A percentile compares a stretch with the other conserved stretches of the same genome.
Evolutionary conservation across 2,113 vertebrate species (phyloP).

Genomic region (Cavia aperea): DNA sequence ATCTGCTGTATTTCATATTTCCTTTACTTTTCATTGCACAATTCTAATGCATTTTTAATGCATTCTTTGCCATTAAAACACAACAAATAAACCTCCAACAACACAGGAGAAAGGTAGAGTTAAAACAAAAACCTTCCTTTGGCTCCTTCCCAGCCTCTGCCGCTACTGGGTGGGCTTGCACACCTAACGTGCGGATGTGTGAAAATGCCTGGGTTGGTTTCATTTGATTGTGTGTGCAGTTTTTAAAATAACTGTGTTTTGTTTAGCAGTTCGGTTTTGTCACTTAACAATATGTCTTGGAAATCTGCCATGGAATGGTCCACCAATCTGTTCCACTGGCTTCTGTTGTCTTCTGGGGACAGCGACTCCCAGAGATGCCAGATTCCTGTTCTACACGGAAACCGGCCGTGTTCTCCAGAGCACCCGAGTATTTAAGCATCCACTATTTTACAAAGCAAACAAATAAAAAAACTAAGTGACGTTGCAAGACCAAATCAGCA

Average conservation of each 20-base stretch:
- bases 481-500: neutral
- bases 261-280: neutral
- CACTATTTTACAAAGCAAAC: neutral
- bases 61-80: neutral
- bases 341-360: conserved; percentile 65
- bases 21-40: neutral
- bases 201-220: fast-evolving
- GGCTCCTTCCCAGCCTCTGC: neutral
- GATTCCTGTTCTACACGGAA: conserved; percentile 57
- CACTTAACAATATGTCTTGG: neutral
- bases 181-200: fast-evolving
- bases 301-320: neutral
- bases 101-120: neutral
- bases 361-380: conserved; percentile 64
- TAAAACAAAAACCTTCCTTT: neutral
- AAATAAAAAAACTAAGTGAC: neutral
- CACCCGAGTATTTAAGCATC: neutral
- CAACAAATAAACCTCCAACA: neutral
- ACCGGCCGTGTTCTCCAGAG: neutral
- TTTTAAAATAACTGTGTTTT: neutral
- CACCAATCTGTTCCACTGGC: neutral
- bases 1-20: neutral
- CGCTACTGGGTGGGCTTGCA: fast-evolving
- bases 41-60: neutral
- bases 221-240: fast-evolving